These are phyloP conservation scores for Myathropa florea DNA, from an alignment of 2,888 invertebrate genomes.

Conservation along the genomic window DNA sequence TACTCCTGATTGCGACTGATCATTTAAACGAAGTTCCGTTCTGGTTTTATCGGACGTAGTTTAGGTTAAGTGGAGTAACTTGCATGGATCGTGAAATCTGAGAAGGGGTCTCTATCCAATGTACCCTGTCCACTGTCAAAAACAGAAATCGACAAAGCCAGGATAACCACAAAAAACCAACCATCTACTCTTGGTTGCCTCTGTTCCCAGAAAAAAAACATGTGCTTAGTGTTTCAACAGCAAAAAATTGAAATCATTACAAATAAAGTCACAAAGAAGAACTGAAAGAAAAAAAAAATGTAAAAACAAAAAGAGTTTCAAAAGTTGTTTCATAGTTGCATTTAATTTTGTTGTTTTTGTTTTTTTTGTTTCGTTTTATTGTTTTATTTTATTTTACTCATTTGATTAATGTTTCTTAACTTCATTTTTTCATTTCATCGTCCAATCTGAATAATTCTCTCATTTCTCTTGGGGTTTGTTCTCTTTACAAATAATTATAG, in stretches of 20 bases:
- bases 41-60: too few relatives aligned
- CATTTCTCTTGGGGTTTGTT: neutral
- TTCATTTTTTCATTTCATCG: constrained; percentile 32
- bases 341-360: constrained; percentile 39
- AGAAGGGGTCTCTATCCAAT: too few relatives aligned
- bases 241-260: neutral
- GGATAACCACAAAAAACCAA: too few relatives aligned
- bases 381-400: constrained; percentile 26
- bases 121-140: too few relatives aligned
- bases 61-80: too few relatives aligned
- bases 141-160: too few relatives aligned
- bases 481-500: constrained; percentile 51
- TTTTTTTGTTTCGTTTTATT: constrained; percentile 5
- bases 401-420: constrained; percentile 51
- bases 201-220: too few relatives aligned
- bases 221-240: neutral
- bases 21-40: too few relatives aligned
- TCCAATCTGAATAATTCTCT: constrained; percentile 27
- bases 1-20: too few relatives aligned
- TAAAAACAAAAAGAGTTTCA: constrained; percentile 29
- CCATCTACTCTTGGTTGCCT: too few relatives aligned
- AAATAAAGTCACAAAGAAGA: neutral
- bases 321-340: constrained; percentile 35
- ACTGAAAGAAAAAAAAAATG: neutral
- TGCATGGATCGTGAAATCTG: too few relatives aligned